A percentile compares a stretch with the other conserved stretches of the same genome.
Evolutionary conservation across 2,113 vertebrate genomes (phyloP).

Genomic region (Promerops cafer): DNA sequence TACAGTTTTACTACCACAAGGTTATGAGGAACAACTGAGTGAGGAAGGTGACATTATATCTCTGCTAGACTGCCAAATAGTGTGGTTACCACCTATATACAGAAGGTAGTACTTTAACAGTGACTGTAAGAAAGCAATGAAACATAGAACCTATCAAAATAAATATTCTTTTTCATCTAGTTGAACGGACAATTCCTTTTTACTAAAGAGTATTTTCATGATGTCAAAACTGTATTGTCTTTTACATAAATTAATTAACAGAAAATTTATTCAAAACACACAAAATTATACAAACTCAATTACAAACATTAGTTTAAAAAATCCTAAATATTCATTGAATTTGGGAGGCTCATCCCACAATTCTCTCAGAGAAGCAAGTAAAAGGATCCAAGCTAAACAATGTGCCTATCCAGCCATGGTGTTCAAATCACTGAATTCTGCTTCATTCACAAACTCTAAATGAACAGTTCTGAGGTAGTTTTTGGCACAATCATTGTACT

Average conservation of each 20-base stretch:
- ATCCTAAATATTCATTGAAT: not conserved
- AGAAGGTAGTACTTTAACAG: not conserved
- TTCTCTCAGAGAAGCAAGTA: not conserved
- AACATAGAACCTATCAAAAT: not conserved
- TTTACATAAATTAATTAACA: not conserved
- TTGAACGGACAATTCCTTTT: not conserved
- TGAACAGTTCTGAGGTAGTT: not conserved
- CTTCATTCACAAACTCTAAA: not conserved
- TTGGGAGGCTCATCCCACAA: not conserved
- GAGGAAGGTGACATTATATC: not conserved
- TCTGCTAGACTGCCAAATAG: not conserved
- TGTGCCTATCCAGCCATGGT: not conserved
- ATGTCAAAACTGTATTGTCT: not conserved
- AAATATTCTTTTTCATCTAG: not conserved
- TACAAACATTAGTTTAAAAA: not conserved
- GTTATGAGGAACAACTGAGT: not conserved
- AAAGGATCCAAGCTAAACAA: not conserved
- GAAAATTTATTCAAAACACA: not conserved
- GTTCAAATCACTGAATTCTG: not conserved
- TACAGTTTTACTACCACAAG: not conserved
- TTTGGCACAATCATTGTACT: not conserved
- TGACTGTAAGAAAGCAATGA: not conserved
- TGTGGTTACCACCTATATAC: not conserved
- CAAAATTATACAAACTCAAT: not conserved
- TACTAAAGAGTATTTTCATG: not conserved